Evolutionary conservation across 2,797 vertebrate genomes (phyloP).

Genomic region (Borostomias antarcticus): DNA sequence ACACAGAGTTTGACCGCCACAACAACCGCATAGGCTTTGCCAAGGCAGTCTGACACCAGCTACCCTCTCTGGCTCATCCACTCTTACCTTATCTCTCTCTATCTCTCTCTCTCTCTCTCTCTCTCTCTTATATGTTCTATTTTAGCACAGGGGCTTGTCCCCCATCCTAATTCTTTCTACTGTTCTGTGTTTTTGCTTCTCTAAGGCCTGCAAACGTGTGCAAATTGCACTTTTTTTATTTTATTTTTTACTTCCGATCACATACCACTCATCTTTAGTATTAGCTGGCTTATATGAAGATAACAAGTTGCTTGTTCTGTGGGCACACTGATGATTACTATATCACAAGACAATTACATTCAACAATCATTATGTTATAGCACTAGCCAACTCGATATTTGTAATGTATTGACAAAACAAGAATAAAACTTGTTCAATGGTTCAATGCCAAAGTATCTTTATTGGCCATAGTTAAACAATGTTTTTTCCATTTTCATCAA

Average conservation of each 20-base stretch:
- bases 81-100: neutral
- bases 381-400: conserved; percentile 25
- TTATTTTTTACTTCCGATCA: conserved; percentile 32
- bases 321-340: conserved; percentile 8
- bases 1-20: conserved; percentile 91
- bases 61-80: neutral
- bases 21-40: conserved; percentile 96
- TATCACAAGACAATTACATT: neutral
- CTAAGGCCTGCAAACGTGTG: neutral
- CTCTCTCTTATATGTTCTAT: neutral
- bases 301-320: conserved; percentile 6
- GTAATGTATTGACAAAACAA: conserved; percentile 31
- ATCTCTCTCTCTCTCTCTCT: conserved; percentile 3
- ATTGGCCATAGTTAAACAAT: neutral
- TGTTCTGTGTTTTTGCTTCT: neutral
- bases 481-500: conserved; percentile 30
- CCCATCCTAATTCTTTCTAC: neutral
- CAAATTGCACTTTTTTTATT: conserved; percentile 49
- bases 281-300: conserved; percentile 18
- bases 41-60: conserved; percentile 79
- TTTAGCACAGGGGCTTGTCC: neutral
- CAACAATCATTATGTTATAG: neutral
- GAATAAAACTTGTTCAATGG: conserved; percentile 57
- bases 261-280: conserved; percentile 12
- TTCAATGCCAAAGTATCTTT: neutral